Conservation (phyloP, 2,888 invertebrate genomes). For the Charanyca ferruginea region DNA sequence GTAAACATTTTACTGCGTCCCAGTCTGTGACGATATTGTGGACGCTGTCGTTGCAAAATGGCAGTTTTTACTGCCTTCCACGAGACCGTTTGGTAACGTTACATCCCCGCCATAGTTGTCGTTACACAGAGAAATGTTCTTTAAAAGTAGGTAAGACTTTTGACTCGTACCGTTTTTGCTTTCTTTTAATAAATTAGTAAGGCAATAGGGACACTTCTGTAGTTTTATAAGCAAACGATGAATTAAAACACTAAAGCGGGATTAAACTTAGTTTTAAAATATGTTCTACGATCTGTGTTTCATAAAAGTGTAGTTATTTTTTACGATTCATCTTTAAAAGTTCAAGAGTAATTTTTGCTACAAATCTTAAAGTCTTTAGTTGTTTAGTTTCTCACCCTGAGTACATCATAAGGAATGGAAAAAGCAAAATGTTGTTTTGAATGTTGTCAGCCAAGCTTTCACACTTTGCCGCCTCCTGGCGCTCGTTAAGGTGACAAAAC, state of each 20-base stretch:
- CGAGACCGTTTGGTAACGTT: conserved; percentile 78
- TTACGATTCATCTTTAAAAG: conserved; percentile 18
- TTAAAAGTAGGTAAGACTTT: conserved; percentile 53
- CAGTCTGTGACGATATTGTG: conserved; percentile 89
- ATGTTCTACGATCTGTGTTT: conserved; percentile 9
- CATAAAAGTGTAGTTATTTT: conserved; percentile 20
- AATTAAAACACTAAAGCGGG: conserved; percentile 9
- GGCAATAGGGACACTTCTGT: conserved; percentile 19
- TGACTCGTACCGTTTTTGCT: conserved; percentile 28
- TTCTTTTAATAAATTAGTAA: conserved; percentile 27
- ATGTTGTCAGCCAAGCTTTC: conserved; percentile 68
- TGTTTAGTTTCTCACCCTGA: conserved; percentile 34
- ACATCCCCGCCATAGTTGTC: conserved; percentile 70
- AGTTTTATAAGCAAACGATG: conserved; percentile 19
- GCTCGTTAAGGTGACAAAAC: conserved; percentile 79
- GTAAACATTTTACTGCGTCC: conserved; percentile 89
- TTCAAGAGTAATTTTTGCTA: background rate
- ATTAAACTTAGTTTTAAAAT: conserved; percentile 36
- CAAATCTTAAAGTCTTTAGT: conserved; percentile 4
- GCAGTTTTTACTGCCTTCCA: conserved; percentile 86
- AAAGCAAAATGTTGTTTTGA: conserved; percentile 73
- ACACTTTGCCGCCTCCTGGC: conserved; percentile 70
- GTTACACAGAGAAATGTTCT: conserved; percentile 63
- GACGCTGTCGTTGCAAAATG: conserved; percentile 86
- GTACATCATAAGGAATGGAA: conserved; percentile 59